Percentiles rank a stretch among this genome's conserved stretches.
Conservation (phyloP, 2,888 invertebrate species). For the Altica lythri region DNA sequence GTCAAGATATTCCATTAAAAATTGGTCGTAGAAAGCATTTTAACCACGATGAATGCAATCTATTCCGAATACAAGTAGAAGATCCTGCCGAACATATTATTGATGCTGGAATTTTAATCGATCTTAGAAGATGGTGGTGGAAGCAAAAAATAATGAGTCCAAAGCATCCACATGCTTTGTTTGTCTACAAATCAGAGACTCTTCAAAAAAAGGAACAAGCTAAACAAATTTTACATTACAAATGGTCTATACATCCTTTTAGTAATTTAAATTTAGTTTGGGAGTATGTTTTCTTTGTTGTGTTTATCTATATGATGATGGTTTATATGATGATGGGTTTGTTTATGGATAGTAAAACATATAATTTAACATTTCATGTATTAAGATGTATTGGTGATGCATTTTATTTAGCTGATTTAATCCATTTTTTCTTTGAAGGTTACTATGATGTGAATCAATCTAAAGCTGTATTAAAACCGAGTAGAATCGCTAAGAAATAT, state of each 20-base stretch:
- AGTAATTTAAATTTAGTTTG: conserved; percentile 8
- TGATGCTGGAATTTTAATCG: not conserved
- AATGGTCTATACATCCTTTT: conserved; percentile 4
- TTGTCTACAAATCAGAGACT: not conserved
- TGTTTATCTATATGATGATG: conserved; percentile 5
- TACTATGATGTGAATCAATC: not conserved
- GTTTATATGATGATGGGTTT: not conserved
- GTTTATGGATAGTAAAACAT: not conserved
- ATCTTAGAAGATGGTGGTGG: conserved; percentile 2
- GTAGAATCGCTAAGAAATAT: not conserved
- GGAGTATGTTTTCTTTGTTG: not conserved
- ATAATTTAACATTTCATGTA: not conserved
- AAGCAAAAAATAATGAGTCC: not conserved
- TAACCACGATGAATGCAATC: not conserved
- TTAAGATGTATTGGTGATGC: not conserved
- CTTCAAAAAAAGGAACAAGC: conserved; percentile 5
- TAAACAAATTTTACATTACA: not conserved
- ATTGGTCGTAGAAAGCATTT: too few species aligned
- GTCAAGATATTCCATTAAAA: too few species aligned
- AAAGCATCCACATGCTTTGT: not conserved
- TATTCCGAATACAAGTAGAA: not conserved
- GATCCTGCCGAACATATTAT: not conserved
- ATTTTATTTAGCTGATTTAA: conserved; percentile 4
- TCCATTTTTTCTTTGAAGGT: conserved; percentile 9
- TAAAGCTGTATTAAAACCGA: not conserved